A percentile compares a stretch with the other conserved stretches of the same genome.
phyloP scores from a whole-genome alignment of 1,140 invertebrate species.

The Babylonia areolata region DNA sequence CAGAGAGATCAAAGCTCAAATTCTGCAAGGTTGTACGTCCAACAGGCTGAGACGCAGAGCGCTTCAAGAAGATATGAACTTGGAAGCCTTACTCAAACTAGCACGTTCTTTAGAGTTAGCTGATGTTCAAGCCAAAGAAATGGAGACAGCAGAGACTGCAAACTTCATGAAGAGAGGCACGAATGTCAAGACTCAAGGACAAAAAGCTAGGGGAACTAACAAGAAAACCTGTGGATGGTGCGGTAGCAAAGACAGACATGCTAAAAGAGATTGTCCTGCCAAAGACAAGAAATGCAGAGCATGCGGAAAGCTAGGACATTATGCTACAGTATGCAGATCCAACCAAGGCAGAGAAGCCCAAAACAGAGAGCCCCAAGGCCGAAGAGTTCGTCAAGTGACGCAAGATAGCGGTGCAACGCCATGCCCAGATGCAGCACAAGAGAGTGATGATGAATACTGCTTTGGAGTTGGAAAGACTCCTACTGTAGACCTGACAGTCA shows the following conservation, averaged over 20 bases:
- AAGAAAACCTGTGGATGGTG: background rate
- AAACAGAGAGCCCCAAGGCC: no score
- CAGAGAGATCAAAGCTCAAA: conserved; percentile 3
- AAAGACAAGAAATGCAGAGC: no score
- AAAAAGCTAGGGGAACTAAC: background rate
- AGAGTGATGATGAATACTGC: no score
- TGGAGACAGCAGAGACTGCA: background rate
- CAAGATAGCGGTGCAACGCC: no score
- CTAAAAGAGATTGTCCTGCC: no score
- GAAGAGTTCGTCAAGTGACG: no score
- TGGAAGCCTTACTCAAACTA: background rate
- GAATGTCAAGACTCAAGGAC: background rate
- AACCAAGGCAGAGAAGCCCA: no score
- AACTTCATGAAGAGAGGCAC: no score
- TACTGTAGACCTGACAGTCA: no score
- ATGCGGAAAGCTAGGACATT: no score
- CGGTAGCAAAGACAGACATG: background rate
- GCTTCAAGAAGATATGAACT: background rate
- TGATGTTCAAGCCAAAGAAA: background rate
- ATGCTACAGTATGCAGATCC: background rate
- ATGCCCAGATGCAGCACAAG: no score
- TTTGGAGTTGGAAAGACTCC: no score
- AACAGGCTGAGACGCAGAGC: background rate
- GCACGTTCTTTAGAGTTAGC: background rate
- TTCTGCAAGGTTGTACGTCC: background rate